A percentile compares a stretch with the other conserved stretches of the same genome.
phyloP scores from a whole-genome alignment of 2,888 invertebrate species.

The Ormyrus nitidulus region DNA sequence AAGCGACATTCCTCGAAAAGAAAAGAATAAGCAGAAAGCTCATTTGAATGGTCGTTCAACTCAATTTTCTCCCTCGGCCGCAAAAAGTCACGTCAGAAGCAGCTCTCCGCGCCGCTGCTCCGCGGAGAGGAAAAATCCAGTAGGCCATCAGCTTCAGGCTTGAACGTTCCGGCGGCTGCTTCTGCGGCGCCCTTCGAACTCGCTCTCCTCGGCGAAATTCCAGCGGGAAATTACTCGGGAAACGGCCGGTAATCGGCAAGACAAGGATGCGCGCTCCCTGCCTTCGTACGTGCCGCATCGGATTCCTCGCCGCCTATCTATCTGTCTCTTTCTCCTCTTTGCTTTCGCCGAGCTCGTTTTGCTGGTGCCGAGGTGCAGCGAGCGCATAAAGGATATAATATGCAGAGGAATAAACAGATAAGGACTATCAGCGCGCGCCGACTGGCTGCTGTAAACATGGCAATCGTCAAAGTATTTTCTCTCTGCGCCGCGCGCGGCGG shows the following conservation, averaged over 20 bases:
- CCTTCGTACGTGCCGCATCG: constrained; percentile 8
- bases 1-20: too few species aligned
- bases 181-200: constrained; percentile 46
- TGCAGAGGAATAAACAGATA: constrained; percentile 45
- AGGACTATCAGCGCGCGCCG: constrained; percentile 19
- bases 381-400: constrained; percentile 8
- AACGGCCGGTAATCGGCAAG: constrained; percentile 38
- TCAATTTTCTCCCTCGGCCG: constrained; percentile 2
- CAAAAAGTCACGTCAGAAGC: constrained; percentile 31
- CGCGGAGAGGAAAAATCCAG: neutral
- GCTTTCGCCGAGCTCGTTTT: constrained; percentile 19
- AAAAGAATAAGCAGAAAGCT: too few species aligned
- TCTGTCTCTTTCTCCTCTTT: neutral
- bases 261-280: constrained; percentile 9
- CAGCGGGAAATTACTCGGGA: constrained; percentile 44
- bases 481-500: neutral
- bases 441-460: constrained; percentile 33
- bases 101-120: neutral
- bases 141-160: too few species aligned
- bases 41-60: neutral
- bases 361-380: too few species aligned
- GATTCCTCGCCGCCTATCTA: neutral
- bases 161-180: neutral
- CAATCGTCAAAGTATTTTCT: constrained; percentile 46
- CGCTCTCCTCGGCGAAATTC: constrained; percentile 32